Base-by-base conservation (phyloP, 2,113 vertebrate genomes). In the Gavialis gangeticus region DNA sequence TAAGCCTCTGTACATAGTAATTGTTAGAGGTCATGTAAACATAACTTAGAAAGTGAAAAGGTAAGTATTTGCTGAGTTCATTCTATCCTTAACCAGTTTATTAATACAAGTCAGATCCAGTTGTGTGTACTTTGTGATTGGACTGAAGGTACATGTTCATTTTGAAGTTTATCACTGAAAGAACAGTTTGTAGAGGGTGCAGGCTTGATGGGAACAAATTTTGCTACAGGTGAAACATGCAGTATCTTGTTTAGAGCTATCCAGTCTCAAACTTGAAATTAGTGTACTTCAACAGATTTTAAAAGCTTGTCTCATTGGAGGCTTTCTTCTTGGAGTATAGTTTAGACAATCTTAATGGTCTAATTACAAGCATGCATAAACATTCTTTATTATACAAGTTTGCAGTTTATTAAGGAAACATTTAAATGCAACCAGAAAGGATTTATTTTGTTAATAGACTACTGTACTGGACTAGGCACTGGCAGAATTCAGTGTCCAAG, bases 321-420 rank as follows among this genome's bases (percentile, higher is more conserved):
- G 25, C 28, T n/a, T 3, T 87, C 81, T 92, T 81, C 59, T 89
- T 84, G 90, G 62, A 91, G 91, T 46, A 64, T 58, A 9, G 59
- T 27, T 62, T 84, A 67, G 62, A 60, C 75, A 1, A 2, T 75
- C 89, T 81, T 82, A 85, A 85, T 95, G 95, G 82, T 85, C 82
- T 96, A 92, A 93, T 95, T 77, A 28, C 28, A 73, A 54, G 22
- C 21, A 21, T 56, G 85, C 83, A 62, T 87, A 91, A 77, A 55
- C 58, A n/a, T 85, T 64, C 67, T 89, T 82, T 93, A 76, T 89
- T 85, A 80, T 87, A 87, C 46, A 46, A 9, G 46, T 46, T 46
- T 46, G 46, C 46, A 46, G 9, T 15, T 81, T 63, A 94, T 62
- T 62, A 34, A 55, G 62, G 85, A 78, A 73, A 95, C 96, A 91